Evolutionary conservation across 2,888 invertebrate genomes (phyloP).

Genomic region (Tineola bisselliella): DNA sequence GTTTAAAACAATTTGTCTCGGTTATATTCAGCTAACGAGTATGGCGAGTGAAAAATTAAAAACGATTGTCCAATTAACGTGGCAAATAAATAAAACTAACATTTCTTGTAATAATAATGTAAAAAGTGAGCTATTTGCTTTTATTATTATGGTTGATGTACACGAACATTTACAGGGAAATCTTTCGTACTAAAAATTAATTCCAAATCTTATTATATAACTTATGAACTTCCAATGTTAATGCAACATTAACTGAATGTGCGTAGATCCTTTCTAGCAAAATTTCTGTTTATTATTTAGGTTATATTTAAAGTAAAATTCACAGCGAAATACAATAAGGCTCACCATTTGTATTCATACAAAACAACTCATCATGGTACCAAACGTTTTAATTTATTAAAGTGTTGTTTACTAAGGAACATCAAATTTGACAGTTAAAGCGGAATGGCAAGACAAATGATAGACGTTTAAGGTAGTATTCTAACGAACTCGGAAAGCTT

Average conservation of each 20-base stretch:
- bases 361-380: background rate
- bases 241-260: too few relatives aligned
- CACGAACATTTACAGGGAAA: too few relatives aligned
- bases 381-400: background rate
- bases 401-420: slow-evolving; percentile 31
- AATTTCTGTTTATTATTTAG: too few relatives aligned
- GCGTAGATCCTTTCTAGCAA: too few relatives aligned
- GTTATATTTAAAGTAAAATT: too few relatives aligned
- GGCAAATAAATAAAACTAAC: background rate
- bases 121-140: too few relatives aligned
- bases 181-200: too few relatives aligned
- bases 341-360: background rate
- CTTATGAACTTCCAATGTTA: too few relatives aligned
- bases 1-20: slow-evolving; percentile 9
- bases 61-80: background rate
- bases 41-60: background rate
- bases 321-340: background rate
- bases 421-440: slow-evolving; percentile 40
- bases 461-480: slow-evolving; percentile 5
- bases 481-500: slow-evolving; percentile 2
- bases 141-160: too few relatives aligned
- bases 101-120: background rate
- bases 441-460: slow-evolving; percentile 30
- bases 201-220: too few relatives aligned
- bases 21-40: background rate